Conservation (phyloP, 2,113 vertebrate genomes). For the Scopus umbretta region DNA sequence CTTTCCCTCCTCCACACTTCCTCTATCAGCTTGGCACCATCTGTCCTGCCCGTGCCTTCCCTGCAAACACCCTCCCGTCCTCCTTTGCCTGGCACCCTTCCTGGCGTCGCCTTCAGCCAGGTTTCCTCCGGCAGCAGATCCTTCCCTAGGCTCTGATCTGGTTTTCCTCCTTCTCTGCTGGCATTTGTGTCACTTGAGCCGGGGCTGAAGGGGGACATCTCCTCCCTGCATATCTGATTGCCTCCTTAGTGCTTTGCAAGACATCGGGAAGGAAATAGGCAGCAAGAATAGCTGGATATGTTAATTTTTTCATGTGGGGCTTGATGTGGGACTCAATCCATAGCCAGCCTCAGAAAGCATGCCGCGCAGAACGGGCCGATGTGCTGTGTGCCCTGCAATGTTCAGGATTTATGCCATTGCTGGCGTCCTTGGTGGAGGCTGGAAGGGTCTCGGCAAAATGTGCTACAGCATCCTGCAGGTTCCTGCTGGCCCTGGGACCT, state of each 20-base stretch:
- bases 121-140: background rate
- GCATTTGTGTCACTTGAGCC: background rate
- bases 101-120: background rate
- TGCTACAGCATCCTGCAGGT: background rate
- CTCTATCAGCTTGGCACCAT: background rate
- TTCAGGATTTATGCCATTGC: background rate
- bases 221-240: background rate
- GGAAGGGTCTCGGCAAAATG: background rate
- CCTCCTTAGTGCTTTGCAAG: background rate
- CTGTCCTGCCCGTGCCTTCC: background rate
- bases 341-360: background rate
- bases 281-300: background rate
- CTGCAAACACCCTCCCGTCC: background rate
- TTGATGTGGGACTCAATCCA: background rate
- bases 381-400: no score
- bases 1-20: background rate
- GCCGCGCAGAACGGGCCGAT: fast-evolving
- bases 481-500: background rate
- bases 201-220: background rate
- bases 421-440: background rate
- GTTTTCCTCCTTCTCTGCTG: background rate
- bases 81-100: background rate
- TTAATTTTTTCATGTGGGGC: background rate
- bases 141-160: background rate
- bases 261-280: background rate